These are phyloP conservation scores for Chrysolophus pictus DNA, from an alignment of 2,797 vertebrate genomes.

Conservation along the genomic window DNA sequence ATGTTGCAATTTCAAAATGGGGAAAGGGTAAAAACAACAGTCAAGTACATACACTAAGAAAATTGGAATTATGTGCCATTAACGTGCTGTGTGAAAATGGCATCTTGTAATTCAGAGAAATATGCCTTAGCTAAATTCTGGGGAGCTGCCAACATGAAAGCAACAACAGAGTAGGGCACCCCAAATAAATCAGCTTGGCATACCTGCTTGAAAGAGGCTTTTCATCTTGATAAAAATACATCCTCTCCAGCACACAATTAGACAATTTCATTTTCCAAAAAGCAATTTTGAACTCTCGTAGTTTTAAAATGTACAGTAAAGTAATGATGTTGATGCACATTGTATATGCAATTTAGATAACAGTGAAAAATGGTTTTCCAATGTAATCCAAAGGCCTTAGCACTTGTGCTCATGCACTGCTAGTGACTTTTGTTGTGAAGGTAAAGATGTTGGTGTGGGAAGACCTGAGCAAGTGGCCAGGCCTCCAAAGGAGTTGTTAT, in stretches of 20 bases:
- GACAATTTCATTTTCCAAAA: conserved; percentile 35
- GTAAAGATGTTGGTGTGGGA: rapidly evolving
- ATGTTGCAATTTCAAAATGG: conserved; percentile 58
- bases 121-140: conserved; percentile 22
- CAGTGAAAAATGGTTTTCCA: background rate
- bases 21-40: conserved; percentile 18
- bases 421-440: background rate
- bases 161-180: conserved; percentile 8
- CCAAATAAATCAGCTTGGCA: conserved; percentile 37
- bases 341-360: background rate
- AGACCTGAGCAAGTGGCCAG: background rate
- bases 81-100: background rate
- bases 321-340: background rate
- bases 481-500: rapidly evolving
- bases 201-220: background rate
- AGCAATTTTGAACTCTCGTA: conserved; percentile 19
- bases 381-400: background rate
- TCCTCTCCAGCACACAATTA: conserved; percentile 27
- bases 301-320: background rate
- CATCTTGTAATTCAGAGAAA: background rate
- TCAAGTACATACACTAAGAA: conserved; percentile 32
- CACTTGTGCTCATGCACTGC: rapidly evolving
- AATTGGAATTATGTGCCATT: conserved; percentile 31
- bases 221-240: conserved; percentile 25
- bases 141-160: conserved; percentile 42